phyloP scores from a whole-genome alignment of 2,797 vertebrate species.

The Brachymystax lenok region DNA sequence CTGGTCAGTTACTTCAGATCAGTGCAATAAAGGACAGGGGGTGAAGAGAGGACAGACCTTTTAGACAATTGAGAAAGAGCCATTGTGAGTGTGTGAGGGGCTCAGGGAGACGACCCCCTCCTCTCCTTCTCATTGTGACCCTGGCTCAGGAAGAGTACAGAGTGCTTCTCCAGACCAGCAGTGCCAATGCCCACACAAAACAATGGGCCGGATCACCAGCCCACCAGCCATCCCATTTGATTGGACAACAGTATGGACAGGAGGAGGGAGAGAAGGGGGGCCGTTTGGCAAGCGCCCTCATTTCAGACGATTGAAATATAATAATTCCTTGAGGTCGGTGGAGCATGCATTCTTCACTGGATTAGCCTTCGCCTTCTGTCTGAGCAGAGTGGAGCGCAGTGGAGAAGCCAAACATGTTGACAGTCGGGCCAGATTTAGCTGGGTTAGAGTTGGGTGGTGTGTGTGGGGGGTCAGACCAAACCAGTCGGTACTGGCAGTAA shows the following conservation, averaged over 20 bases:
- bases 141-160: not conserved
- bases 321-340: conserved; percentile 45
- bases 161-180: no score
- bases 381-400: not conserved
- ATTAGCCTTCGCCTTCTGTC: conserved; percentile 38
- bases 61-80: not conserved
- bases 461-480: conserved; percentile 48
- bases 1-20: not conserved
- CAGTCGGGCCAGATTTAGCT: not conserved
- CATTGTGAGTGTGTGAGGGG: not conserved
- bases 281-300: conserved; percentile 6
- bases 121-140: not conserved
- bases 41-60: not conserved
- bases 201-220: not conserved
- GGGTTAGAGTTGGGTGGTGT: not conserved
- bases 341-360: conserved; percentile 52
- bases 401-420: conserved; percentile 21
- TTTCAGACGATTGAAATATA: conserved; percentile 33
- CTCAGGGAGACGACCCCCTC: not conserved
- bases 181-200: not conserved
- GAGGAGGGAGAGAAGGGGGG: not conserved
- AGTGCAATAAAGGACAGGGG: not conserved
- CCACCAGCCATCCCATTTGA: not conserved
- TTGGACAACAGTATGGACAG: not conserved
- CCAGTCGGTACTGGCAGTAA: conserved; percentile 11